Base-by-base conservation (phyloP, 2,888 invertebrate genomes). In the Lepidochrysops patricia region DNA sequence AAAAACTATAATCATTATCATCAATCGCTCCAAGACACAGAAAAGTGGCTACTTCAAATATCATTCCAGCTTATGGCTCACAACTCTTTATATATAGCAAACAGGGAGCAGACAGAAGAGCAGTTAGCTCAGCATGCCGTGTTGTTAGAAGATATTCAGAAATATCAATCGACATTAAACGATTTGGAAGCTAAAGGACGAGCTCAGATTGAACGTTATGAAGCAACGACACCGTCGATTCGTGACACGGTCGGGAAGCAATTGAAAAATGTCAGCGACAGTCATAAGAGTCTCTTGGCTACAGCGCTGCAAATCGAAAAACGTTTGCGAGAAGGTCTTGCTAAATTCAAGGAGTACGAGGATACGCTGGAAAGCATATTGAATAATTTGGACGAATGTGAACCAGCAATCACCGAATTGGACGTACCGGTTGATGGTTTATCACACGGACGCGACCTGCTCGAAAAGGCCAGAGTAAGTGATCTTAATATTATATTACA, bases 21-120 rank as follows among this genome's bases (percentile, higher is more conserved):
- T 69, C 95, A 95, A 72, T 94, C 94, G 9, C 86, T 98, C 25
- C 98, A 98, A 86, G 97, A 98, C 70, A 96, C 95, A 0, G 98
- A 98, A 79, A 98, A 98, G 77, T 98, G 98, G 98, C 85, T 98
- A 54, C 82, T 98, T 25, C 97, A 98, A 82, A 95, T 97, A 58
- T 97, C 97, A 1, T 97, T 98, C 92, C 96, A 97, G 74, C 90
- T 98, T 0, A 98, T 98, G 97, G 96, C 97, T 0, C 97, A 98
- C 75, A 98, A 98, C 78, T 97, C 97, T 0, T 88, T 98, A 19
- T 97, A 97, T 75, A 97, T 98, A 63, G 94, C 95, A 4, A 97
- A 96, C 72, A 92, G 96, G 61, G 95, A 97, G 69, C 97, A 98
- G 79, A 97, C 97, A 0, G 92, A 95, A 71, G 95, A 97, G 66